Evolutionary conservation across 2,888 invertebrate genomes (phyloP), one percentile per base, ranked within the genome.

Genomic region (Lapara coniferarum): DNA sequence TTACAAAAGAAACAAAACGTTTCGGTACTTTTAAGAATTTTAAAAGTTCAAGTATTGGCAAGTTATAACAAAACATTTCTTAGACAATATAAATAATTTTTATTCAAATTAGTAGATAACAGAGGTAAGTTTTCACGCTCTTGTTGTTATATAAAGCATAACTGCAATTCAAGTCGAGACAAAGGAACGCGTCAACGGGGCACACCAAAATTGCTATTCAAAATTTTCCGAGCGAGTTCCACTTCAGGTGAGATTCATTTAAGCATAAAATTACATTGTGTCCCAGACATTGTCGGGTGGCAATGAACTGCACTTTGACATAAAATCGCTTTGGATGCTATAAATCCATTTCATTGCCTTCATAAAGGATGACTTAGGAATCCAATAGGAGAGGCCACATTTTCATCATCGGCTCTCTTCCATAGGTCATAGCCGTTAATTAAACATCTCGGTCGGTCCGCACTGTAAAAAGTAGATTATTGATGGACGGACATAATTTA

Each of bases 301-400:
- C 93, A 92, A 91, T 93, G 93, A 93, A 93, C 93, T 93, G 88
- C 92, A 91, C 92, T 93, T 93, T 92, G 93, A 92, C 93, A 93
- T 93, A 90, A 93, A 93, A 92, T 93, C 83, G 86, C 89, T 89
- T 90, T 89, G 87, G 87, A 86, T 79, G 89, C 86, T 87, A 90
- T 92, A 92, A 93, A 93, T 92, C 90, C 88, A 86, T 91, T 93
- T 93, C 87, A 92, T 92, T 92, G 81, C 91, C 89, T 89, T 89
- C 91, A 92, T 93, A 93, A 93, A 93, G 87, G 85, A 86, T 87
- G 91, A 90, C 87, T 87, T 85, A 88, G 89, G 88, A 85, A 88
- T 89, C 85, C 83, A 87, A 89, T 90, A 89, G 90, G 80, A 79
- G 77, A 89, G 84, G 85, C 87, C 89, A 91, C 88, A 87, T 85